A percentile compares a stretch with the other conserved stretches of the same genome.
Evolutionary conservation across 2,888 invertebrate species (phyloP).

Genomic region (Heliconius cydno): DNA sequence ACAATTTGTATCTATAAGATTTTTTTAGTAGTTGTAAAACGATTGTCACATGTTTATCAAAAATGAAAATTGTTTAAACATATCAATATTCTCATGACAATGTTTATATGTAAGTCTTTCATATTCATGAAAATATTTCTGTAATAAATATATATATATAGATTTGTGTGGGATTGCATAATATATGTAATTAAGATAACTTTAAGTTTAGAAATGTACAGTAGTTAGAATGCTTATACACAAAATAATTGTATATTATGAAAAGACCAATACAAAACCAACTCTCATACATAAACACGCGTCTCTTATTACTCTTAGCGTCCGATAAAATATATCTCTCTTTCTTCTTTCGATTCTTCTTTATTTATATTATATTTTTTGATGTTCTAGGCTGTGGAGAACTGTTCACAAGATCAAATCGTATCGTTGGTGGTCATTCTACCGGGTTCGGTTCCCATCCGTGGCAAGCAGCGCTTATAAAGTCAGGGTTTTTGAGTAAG

Average conservation of each 20-base stretch:
- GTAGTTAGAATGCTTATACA: background rate
- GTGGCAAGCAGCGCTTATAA: conserved; percentile 96
- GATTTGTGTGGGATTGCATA: background rate
- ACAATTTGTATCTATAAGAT: background rate
- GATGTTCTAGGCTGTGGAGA: conserved; percentile 93
- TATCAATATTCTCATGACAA: background rate
- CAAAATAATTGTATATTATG: background rate
- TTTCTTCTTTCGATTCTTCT: background rate
- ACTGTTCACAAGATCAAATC: conserved; percentile 92
- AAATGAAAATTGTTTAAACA: background rate
- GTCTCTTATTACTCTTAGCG: background rate
- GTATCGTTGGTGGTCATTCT: conserved; percentile 96
- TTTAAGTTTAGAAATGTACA: background rate
- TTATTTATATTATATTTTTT: background rate
- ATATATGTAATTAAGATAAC: background rate
- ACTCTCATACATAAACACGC: background rate
- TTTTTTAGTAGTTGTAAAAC: background rate
- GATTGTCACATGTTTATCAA: background rate
- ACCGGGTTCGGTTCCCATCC: conserved; percentile 96
- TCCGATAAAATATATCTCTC: background rate
- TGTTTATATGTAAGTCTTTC: background rate
- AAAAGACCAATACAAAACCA: background rate
- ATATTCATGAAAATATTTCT: background rate
- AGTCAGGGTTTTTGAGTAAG: conserved; percentile 94
- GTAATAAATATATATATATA: background rate